Conservation (phyloP, 1,140 invertebrate genomes). For the Acyrthosiphon pisum region DNA sequence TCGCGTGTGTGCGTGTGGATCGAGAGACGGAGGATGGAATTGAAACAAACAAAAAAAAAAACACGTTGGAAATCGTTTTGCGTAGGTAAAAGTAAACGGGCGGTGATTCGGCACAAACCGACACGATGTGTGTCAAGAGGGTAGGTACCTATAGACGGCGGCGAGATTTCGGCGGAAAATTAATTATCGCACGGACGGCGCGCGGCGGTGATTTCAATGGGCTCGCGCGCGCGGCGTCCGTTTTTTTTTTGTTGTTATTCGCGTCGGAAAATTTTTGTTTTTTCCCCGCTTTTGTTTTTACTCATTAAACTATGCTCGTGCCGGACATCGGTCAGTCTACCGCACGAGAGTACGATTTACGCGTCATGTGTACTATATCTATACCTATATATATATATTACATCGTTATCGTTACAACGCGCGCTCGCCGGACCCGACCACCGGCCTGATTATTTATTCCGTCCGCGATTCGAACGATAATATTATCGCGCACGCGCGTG, state of each 20-base stretch:
- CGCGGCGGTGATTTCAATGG: not conserved
- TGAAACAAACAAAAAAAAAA: not conserved
- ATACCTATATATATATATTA: too few species aligned
- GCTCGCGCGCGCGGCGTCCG: not conserved
- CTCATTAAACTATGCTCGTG: not conserved
- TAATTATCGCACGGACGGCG: slow-evolving; percentile 43
- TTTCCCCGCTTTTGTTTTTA: slow-evolving; percentile 25
- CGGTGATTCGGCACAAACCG: slow-evolving; percentile 29
- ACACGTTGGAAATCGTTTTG: slow-evolving; percentile 31
- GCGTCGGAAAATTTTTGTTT: not conserved
- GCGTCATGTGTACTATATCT: not conserved
- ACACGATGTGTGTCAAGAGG: slow-evolving; percentile 39
- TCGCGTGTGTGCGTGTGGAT: not conserved
- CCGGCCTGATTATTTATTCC: slow-evolving; percentile 18
- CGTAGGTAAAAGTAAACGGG: slow-evolving; percentile 45
- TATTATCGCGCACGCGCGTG: not conserved
- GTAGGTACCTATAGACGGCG: not conserved
- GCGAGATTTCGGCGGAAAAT: slow-evolving; percentile 39
- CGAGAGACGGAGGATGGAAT: too few species aligned
- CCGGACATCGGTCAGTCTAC: not conserved
- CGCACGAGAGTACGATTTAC: not conserved
- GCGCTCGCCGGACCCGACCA: not conserved
- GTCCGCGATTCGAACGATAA: not conserved
- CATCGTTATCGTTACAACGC: not conserved
- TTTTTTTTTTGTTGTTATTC: not conserved